Base-by-base conservation (phyloP, 2,888 invertebrate genomes). In the Dermolepida albohirtum region DNA sequence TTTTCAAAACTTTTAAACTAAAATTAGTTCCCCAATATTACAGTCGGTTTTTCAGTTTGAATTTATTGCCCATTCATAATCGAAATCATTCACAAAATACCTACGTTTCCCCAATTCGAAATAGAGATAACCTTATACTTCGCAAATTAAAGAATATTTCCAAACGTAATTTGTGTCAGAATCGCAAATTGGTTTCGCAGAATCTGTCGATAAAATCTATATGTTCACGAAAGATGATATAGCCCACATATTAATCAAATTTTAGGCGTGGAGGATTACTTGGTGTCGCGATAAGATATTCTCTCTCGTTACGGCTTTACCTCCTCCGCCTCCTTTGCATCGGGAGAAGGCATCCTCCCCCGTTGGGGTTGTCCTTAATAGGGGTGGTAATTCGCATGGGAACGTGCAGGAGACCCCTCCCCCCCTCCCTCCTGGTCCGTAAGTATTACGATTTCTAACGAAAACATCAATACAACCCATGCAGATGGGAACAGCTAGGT, bases 171-270 rank as follows among this genome's bases (percentile, higher is more conserved):
- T 59, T 47, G 22, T 16, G 59, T 34, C 44, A 41, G 16, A 34
- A 47, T 59, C 44, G 59, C 47, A 59, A 47, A 59, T 59, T 47
- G 59, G 59, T 41, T 59, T 59, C 47, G 59, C 12, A 1, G 34
- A 59, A 59, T 50, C 63, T 52, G 47, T 64, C 72, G 76, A 76
- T 76, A 73, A 72, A 74, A 76, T 76, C 75, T 67, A 65, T 62
- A 59, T 59, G 59, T 59, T 72, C 65, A 55, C 67, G 71, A 70
- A 68, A 64, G 71, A 70, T 75, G 74, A 77, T 77, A 78, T 76
- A 75, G 75, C 75, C 74, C 74, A 74, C 74, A 75, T 78, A 79
- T 79, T 79, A 79, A 79, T 79, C 79, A 79, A 78, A 78, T 77
- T 78, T 78, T 76, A 78, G 78, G 76, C 74, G 75, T 75, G 76